Conservation (phyloP, 2,797 vertebrate species). For the Poliocrania exsul region DNA sequence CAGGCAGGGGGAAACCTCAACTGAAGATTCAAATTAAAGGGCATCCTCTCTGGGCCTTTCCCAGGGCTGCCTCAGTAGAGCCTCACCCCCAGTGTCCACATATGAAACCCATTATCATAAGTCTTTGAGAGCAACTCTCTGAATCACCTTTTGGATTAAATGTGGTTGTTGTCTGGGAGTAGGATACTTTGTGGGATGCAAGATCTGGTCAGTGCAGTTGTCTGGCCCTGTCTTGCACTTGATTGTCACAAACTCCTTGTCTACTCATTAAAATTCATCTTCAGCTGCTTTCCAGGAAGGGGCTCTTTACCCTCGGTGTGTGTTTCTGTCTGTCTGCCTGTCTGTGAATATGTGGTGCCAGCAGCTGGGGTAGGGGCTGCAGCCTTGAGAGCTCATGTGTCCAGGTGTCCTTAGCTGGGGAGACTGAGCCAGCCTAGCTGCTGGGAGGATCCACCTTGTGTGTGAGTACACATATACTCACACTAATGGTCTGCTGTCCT, state of each 20-base stretch:
- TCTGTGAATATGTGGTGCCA: background rate
- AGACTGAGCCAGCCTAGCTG: background rate
- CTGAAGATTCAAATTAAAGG: background rate
- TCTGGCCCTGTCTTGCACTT: background rate
- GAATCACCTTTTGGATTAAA: background rate
- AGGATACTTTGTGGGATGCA: fast-evolving
- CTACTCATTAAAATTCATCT: background rate
- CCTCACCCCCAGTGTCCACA: background rate
- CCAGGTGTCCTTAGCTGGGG: background rate
- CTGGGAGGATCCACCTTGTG: background rate
- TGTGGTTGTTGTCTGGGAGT: background rate
- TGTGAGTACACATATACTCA: fast-evolving
- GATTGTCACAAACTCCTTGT: background rate
- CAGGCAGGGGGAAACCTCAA: fast-evolving
- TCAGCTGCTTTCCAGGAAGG: background rate
- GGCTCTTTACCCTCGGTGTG: too few species aligned
- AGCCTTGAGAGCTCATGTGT: fast-evolving
- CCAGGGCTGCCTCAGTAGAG: background rate
- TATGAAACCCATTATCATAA: background rate
- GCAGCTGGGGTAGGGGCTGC: background rate
- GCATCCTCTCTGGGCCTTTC: fast-evolving
- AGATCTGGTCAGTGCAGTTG: background rate
- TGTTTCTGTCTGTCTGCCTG: background rate
- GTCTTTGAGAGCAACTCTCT: background rate
- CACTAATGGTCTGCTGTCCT: fast-evolving